Evolutionary conservation across 2,888 invertebrate species (phyloP).

Genomic region (Tromatobia lineatoria): DNA sequence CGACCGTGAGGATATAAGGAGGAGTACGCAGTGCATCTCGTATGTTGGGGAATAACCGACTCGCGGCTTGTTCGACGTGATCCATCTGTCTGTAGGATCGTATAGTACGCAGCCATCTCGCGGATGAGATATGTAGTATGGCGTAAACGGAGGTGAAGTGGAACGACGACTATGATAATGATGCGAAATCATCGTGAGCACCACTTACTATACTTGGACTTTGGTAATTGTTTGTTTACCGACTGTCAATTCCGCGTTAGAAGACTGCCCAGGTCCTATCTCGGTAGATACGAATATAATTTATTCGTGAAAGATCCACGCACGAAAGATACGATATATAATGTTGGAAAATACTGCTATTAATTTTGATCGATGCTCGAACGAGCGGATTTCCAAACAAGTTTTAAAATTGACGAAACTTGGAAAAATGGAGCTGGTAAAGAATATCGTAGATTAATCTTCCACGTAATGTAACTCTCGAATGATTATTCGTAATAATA

Average conservation of each 20-base stretch:
- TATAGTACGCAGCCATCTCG: constrained; percentile 30
- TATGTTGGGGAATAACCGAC: constrained; percentile 18
- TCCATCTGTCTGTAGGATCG: constrained; percentile 61
- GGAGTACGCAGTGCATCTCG: constrained; percentile 42
- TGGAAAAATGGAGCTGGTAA: too few species aligned
- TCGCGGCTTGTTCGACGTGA: constrained; percentile 57
- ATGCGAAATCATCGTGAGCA: constrained; percentile 45
- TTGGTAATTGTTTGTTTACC: constrained; percentile 18
- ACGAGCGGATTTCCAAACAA: background rate
- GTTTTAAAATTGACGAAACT: background rate
- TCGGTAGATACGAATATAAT: constrained; percentile 44
- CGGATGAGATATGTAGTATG: constrained; percentile 49
- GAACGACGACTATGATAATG: constrained; percentile 56
- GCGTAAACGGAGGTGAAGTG: constrained; percentile 63
- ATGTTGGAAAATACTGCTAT: background rate
- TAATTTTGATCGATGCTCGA: background rate
- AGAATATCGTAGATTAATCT: too few species aligned
- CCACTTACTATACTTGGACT: background rate
- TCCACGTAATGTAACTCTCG: too few species aligned
- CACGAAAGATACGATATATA: background rate
- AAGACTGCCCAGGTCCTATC: constrained; percentile 7
- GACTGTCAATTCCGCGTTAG: constrained; percentile 38
- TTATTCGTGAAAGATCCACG: background rate
- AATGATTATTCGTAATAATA: too few species aligned
- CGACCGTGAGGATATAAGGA: constrained; percentile 49